Percentiles rank a stretch among this genome's conserved stretches.
phyloP scores from a whole-genome alignment of 2,113 vertebrate species.

The Pteropus alecto region DNA sequence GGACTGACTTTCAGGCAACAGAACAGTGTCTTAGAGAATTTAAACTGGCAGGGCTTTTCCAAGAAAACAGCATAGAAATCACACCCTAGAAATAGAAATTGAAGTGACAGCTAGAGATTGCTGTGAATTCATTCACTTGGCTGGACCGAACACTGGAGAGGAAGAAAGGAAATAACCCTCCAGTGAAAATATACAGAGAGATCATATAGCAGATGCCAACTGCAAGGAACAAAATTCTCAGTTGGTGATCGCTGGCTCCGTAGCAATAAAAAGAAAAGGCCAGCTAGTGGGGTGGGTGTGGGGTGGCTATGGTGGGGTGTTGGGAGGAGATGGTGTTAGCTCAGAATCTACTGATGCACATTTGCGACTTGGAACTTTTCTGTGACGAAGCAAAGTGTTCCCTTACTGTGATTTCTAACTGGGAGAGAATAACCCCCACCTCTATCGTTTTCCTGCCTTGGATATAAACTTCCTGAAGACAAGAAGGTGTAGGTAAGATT shows the following conservation, averaged over 20 bases:
- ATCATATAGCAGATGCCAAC: background rate
- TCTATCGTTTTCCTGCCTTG: background rate
- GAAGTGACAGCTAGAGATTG: constrained; percentile 35
- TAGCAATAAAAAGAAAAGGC: background rate
- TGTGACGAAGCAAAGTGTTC: background rate
- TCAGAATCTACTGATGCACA: background rate
- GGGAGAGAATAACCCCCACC: background rate
- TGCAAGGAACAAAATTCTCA: background rate
- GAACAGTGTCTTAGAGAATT: constrained; percentile 10
- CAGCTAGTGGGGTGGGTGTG: background rate
- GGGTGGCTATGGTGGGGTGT: accelerated
- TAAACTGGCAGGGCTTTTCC: constrained; percentile 2
- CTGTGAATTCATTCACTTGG: constrained; percentile 43
- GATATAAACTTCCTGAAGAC: background rate
- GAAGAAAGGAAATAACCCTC: background rate
- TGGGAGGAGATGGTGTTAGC: background rate
- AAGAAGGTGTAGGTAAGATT: background rate
- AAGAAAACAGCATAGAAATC: constrained; percentile 36
- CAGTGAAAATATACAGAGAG: constrained; percentile 52
- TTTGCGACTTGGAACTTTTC: background rate
- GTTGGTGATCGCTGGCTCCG: background rate
- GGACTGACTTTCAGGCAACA: background rate
- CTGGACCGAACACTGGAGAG: background rate
- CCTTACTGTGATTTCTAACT: background rate
- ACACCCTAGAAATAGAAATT: constrained; percentile 42